Evolutionary conservation across 2,888 invertebrate species (phyloP), one percentile per base, ranked within the genome.

Genomic region (Sarcophaga carnaria): DNA sequence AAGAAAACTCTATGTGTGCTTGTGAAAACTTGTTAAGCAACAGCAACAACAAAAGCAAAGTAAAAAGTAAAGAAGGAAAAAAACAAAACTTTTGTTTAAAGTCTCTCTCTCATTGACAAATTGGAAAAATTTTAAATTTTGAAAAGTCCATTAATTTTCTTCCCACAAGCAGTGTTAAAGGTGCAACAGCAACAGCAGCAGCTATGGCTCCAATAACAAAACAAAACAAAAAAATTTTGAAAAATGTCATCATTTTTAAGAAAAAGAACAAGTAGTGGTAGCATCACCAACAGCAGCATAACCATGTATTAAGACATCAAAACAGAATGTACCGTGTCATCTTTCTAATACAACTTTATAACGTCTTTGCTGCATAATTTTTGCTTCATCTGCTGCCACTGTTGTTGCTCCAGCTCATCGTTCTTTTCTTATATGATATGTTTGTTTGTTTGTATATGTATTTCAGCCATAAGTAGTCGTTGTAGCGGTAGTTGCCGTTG

Each of bases 121-220:
- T 87, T 87, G 80, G 37, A 66, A 64, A 83, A 87, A 87, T 87
- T 87, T 83, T 74, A 80, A 83, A 83, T 78, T 80, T 70, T 80
- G 86, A 87, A 81, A 84, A 83, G 70, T 83, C 86, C 86, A 87
- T 87, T 87, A 83, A 87, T 87, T 78, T 87, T 71, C 74, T 80
- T 75, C n/a, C 64, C 86, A 67, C 74, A 70, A 83, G 78, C 37
- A 59, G 59, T 59, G 47, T 63, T n/a, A 66, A 37, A 37, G 37
- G 25, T 27, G n/a, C 74, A 47, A 64, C 75, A 45, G 37, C 45
- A 49, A 45, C 70, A 70, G 20, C 17, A 1, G n/a, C 37, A 60
- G 14, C 60, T 8, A 37, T 8, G 27, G 27, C 27, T 27, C 25
- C 25, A 27, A 37, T n/a, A 27, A 6, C 37, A 37, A 8, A 37